Evolutionary conservation across 2,888 invertebrate genomes (phyloP), one percentile per base, ranked within the genome.

Genomic region (Timandra comae): DNA sequence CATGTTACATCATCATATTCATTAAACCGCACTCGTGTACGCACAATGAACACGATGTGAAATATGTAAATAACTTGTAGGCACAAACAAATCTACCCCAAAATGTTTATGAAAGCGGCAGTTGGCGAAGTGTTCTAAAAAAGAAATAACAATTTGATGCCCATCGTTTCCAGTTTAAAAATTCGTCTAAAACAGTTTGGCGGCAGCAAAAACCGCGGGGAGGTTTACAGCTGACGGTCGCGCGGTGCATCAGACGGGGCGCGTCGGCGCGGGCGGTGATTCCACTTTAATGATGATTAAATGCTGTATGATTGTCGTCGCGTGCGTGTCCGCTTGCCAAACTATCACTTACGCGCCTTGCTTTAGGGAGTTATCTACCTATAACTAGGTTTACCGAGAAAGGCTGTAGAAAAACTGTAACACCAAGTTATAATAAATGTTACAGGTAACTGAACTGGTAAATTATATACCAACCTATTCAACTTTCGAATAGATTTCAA

Each of bases 201-300:
- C 38, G 40, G 43, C 28, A 44, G 58, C 62, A 78, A 79, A 77
- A 64, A 80, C 70, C 63, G 52, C 51, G 57, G 65, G 63, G 63
- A 56, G 59, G 52, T 59, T 61, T 63, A 64, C 75, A 72, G 77
- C 78, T 71, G 77, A 63, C 71, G 40, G 36, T 30, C 33, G 36
- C 40, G 76, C 72, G 69, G 61, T 66, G 66, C 69, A 68, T 38
- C 60, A 57, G 51, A 52, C 56, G 10, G 26, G 30, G 13, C 8
- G 29, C 27, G 30, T 29, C 27, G 41, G 40, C 32, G 42, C 45
- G 41, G 41, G 30, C 63, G 61, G 76, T 84, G 85, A 85, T 85
- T 74, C 63, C 54, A 51, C 63, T 85, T 84, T 85, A 82, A 85
- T 84, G 73, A 81, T 80, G 85, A 85, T 84, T 84, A 84, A 85